These are phyloP conservation scores for Drosophila pandora DNA, from an alignment of 1,140 invertebrate genomes.

Conservation along the genomic window DNA sequence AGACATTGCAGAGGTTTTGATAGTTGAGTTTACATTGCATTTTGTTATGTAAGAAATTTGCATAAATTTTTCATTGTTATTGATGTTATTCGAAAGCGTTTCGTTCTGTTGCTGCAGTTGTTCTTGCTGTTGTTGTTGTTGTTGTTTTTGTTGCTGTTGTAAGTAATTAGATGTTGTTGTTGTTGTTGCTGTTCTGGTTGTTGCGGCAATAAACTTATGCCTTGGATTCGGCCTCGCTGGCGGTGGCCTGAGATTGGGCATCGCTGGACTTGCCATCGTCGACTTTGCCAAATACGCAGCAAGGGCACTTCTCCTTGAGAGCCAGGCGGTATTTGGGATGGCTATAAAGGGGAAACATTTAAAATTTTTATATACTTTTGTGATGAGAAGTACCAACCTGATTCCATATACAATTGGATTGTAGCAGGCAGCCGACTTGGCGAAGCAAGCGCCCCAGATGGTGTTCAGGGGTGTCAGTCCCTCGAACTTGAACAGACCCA, in stretches of 20 bases:
- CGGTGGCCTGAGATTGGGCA: slow-evolving; percentile 84
- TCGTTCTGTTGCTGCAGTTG: slow-evolving; percentile 83
- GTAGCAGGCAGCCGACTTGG: slow-evolving; percentile 91
- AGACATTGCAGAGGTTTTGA: slow-evolving; percentile 77
- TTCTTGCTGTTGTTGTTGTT: slow-evolving; percentile 73
- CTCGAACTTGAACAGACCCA: slow-evolving; percentile 88
- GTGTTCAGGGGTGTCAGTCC: slow-evolving; percentile 89
- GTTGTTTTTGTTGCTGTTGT: slow-evolving; percentile 71
- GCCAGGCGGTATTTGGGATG: slow-evolving; percentile 91
- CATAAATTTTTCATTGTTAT: slow-evolving; percentile 41
- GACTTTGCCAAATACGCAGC: slow-evolving; percentile 85
- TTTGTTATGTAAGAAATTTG: slow-evolving; percentile 75
- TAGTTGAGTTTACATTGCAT: slow-evolving; percentile 61
- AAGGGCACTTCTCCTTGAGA: slow-evolving; percentile 89
- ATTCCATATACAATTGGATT: slow-evolving; percentile 94
- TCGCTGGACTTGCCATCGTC: slow-evolving; percentile 83
- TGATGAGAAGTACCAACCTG: slow-evolving; percentile 84
- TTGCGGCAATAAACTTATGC: slow-evolving; percentile 64
- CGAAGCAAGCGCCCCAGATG: slow-evolving; percentile 92
- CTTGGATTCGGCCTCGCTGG: slow-evolving; percentile 80
- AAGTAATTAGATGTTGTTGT: slow-evolving; percentile 51
- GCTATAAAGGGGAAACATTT: slow-evolving; percentile 77
- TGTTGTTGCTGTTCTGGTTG: slow-evolving; percentile 57
- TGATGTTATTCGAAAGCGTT: slow-evolving; percentile 81
- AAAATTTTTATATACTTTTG: not conserved